Evolutionary conservation across 2,113 vertebrate species (phyloP).

Genomic region (Carassius auratus): DNA sequence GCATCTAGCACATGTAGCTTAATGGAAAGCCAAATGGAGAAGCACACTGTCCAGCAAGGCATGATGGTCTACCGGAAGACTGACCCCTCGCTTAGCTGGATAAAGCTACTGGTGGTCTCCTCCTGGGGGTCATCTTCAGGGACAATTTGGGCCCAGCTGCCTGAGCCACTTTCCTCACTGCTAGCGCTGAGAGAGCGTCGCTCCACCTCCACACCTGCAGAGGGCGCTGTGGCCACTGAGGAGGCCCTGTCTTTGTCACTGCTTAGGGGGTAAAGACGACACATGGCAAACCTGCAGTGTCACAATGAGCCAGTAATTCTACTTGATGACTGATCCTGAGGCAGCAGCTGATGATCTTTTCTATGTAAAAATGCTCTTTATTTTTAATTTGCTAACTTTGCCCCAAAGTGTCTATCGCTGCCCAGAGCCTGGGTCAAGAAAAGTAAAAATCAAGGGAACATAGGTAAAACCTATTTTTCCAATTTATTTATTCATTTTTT

Average conservation of each 20-base stretch:
- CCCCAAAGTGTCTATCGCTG: neutral
- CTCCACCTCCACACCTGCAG: slow-evolving; percentile 76
- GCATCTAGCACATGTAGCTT: slow-evolving; percentile 38
- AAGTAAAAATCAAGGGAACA: neutral
- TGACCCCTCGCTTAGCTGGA: slow-evolving; percentile 93
- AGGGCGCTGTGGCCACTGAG: slow-evolving; percentile 48
- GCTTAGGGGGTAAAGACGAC: slow-evolving; percentile 67
- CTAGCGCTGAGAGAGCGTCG: slow-evolving; percentile 83
- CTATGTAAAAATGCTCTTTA: no score
- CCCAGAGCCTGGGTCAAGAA: neutral
- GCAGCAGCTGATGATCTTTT: no score
- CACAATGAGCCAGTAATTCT: slow-evolving; percentile 10
- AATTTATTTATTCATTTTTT: neutral
- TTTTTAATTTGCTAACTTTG: neutral
- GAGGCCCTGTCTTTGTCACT: slow-evolving; percentile 71
- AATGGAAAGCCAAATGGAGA: slow-evolving; percentile 40
- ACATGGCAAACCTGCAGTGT: slow-evolving; percentile 59
- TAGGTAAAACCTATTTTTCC: neutral
- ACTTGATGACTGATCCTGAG: no score
- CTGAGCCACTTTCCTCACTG: slow-evolving; percentile 87
- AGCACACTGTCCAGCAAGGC: slow-evolving; percentile 46
- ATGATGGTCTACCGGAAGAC: slow-evolving; percentile 68
- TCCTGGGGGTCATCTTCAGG: slow-evolving; percentile 92
- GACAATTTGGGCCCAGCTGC: slow-evolving; percentile 93
- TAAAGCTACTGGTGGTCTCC: slow-evolving; percentile 91